phyloP scores from a whole-genome alignment of 2,113 vertebrate species.

The Stomatorhinus ivindoensis region DNA sequence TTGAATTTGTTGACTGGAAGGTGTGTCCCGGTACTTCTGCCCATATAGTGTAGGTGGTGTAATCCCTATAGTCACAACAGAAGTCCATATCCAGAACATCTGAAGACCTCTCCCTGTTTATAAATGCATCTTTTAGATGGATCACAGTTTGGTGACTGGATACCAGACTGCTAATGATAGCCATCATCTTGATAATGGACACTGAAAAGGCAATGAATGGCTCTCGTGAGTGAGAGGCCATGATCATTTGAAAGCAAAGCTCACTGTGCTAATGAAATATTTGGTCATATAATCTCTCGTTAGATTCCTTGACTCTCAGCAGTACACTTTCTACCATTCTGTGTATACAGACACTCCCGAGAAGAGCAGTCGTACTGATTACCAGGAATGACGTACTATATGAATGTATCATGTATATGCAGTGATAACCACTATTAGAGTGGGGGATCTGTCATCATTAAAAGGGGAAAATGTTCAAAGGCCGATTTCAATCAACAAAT shows the following conservation, averaged over 20 bases:
- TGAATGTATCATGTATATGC: neutral
- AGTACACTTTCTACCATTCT: neutral
- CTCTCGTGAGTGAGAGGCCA: neutral
- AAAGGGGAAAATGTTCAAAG: neutral
- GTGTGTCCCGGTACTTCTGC: neutral
- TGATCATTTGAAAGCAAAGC: conserved; percentile 11
- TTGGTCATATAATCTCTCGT: neutral
- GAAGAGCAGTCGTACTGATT: neutral
- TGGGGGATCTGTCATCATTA: neutral
- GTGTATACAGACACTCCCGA: neutral
- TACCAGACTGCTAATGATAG: neutral
- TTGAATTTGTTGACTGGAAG: neutral
- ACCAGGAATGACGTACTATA: neutral
- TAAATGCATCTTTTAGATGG: neutral
- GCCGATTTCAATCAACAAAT: neutral
- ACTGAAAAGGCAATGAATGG: conserved; percentile 3
- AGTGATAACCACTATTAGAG: neutral
- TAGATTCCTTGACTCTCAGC: neutral
- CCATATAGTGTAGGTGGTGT: neutral
- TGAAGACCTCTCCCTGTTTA: neutral
- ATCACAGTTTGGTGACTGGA: neutral
- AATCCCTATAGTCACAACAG: neutral
- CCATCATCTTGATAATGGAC: conserved; percentile 1
- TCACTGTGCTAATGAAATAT: conserved; percentile 1
- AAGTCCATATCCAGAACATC: neutral